Evolutionary conservation across 1,140 invertebrate genomes (phyloP).

Genomic region (Trigoniulus corallinus): DNA sequence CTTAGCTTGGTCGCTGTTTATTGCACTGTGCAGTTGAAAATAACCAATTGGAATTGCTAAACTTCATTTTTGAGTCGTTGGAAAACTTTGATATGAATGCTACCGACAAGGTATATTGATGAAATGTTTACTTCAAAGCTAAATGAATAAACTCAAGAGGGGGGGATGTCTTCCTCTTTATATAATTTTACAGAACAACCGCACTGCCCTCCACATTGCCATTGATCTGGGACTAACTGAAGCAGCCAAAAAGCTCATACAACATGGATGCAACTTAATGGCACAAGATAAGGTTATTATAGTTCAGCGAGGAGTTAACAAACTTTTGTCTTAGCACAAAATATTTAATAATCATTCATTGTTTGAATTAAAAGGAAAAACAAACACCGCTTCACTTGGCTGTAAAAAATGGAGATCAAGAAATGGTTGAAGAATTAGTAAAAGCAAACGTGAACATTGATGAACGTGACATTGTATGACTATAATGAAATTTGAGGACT

Average conservation of each 20-base stretch:
- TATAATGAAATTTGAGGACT: background rate
- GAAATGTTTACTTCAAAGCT: slow-evolving; percentile 4
- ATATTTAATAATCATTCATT: background rate
- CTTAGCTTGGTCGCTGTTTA: slow-evolving; percentile 46
- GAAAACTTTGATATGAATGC: slow-evolving; percentile 41
- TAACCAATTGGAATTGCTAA: slow-evolving; percentile 38
- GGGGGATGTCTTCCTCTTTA: too few relatives aligned
- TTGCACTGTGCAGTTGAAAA: slow-evolving; percentile 49
- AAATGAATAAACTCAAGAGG: background rate
- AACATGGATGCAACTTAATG: slow-evolving; percentile 22
- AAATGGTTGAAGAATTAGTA: slow-evolving; percentile 49
- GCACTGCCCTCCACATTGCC: slow-evolving; percentile 27
- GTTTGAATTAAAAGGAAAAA: slow-evolving; percentile 36
- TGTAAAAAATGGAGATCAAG: slow-evolving; percentile 48
- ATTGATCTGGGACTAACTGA: slow-evolving; percentile 23
- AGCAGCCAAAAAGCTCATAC: slow-evolving; percentile 24
- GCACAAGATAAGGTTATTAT: slow-evolving; percentile 26
- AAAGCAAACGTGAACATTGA: slow-evolving; percentile 21
- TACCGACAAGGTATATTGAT: slow-evolving; percentile 29
- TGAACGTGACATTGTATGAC: background rate
- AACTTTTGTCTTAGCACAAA: background rate
- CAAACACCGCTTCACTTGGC: slow-evolving; percentile 55
- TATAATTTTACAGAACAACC: slow-evolving; percentile 20
- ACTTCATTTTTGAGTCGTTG: slow-evolving; percentile 38
- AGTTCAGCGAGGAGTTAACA: background rate